Evolutionary conservation across 2,113 vertebrate genomes (phyloP), one percentile per base, ranked within the genome.

Genomic region (Oplegnathus fasciatus): DNA sequence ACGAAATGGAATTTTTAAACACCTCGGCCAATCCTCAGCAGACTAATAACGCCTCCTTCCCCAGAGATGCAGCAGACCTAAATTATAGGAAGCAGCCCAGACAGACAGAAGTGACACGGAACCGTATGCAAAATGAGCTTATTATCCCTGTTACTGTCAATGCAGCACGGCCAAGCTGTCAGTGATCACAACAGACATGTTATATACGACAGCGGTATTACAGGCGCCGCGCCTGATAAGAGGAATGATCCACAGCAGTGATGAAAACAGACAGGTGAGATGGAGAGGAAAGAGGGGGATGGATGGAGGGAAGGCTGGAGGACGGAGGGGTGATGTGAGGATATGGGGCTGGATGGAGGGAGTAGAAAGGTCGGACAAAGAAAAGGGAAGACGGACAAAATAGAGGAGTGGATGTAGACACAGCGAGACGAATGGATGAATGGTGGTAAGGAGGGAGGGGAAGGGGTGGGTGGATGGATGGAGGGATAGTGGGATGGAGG

Each of bases 1-100:
- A 92, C 61, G 9, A 91, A 91, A 93, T 93, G 87, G 88, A 91
- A 91, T 92, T 88, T 84, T 94, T 92, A 91, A 94, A 92, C 90
- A 91, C 88, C 78, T 54, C 10, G 60, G 79, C 85, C 88, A 86
- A 90, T 90, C 80, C 89, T 80, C 91, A 34, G 76, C 60, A 40
- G 92, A 82, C 90, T 93, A 89, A 91, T 90, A 91, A 86, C 24
- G 3, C 78, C 46, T 80, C 61, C 70, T 26, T 88, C 91, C 90
- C 87, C 78, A 28, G 89, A 86, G 93, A 92, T 26, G 71, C 54
- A 30, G 80, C 62, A 46, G 67, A 82, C 57, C 81, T 90, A 89
- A 93, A 93, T 93, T 87, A 94, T 85, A 90, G 91, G 89, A 93
- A 92, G 80, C 90, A 83, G 80, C 44, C 64, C 65, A 79, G 87